Conservation (phyloP, 1,140 invertebrate species). For the Bombus soroeensis region DNA sequence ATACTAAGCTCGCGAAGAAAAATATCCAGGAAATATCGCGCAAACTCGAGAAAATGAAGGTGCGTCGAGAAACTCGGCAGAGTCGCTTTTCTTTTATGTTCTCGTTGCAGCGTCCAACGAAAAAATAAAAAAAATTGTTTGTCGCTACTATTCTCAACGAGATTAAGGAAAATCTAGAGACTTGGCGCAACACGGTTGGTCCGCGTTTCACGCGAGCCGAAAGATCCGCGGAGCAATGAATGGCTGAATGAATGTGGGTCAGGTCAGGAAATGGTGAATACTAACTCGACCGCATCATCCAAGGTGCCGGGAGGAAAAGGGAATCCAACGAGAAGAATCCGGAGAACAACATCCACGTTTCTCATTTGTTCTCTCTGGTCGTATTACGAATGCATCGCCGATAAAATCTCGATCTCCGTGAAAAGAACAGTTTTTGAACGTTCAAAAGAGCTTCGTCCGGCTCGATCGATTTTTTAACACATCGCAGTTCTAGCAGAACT, state of each 20-base stretch:
- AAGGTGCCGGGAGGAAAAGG: not conserved
- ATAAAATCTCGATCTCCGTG: constrained; percentile 32
- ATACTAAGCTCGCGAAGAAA: not conserved
- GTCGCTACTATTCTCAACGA: constrained; percentile 3
- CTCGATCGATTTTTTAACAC: not conserved
- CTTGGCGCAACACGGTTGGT: not conserved
- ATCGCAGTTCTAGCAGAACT: too few relatives aligned
- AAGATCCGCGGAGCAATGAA: constrained; percentile 30
- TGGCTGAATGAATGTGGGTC: constrained; percentile 50
- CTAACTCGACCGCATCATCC: constrained; percentile 27
- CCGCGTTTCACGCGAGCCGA: not conserved
- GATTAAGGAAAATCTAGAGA: constrained; percentile 24
- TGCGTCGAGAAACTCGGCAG: not conserved
- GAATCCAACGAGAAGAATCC: constrained; percentile 8
- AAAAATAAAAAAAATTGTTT: not conserved
- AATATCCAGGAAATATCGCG: not conserved
- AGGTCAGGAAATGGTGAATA: constrained; percentile 25
- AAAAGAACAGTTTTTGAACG: not conserved
- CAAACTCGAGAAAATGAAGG: not conserved
- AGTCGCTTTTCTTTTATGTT: too few relatives aligned
- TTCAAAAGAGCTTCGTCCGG: too few relatives aligned
- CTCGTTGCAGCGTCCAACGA: not conserved
- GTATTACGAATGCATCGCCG: constrained; percentile 12
- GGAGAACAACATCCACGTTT: constrained; percentile 5
- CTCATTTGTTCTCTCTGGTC: not conserved